Base-by-base conservation (phyloP, 2,888 invertebrate species). In the Dynastes hyllus region DNA sequence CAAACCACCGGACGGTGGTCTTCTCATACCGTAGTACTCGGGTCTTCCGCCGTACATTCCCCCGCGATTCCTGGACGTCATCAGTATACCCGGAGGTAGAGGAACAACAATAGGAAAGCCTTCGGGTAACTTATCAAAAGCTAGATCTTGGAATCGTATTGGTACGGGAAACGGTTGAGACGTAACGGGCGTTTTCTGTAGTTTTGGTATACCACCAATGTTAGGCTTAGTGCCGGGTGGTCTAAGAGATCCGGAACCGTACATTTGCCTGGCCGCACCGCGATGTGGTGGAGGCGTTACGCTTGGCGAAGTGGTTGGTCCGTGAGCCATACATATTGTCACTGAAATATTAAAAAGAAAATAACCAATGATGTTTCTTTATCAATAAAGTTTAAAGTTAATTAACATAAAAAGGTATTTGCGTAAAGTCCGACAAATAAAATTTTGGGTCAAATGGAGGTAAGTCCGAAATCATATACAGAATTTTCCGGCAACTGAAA, bases 261-360 rank as follows among this genome's bases (percentile, higher is more conserved):
- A 91, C 89, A 92, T 91, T 85, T 92, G 91, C 40, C 92, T 88
- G 81, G 91, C 89, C 84, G 92, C 87, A 85, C 91, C 91, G 51
- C 89, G 91, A 81, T 88, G 89, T 66, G 84, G 84, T 32, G 85
- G 84, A 0, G 91, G 90, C 8, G 87, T 85, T 2, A 82, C 73
- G 27, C 83, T 81, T 45, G 82, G 79, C 11, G 78, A 51, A 5
- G 77, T 77, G n/a, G 80, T 70, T 80, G 80, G 63, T 63, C 65
- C 78, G 51, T 71, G 65, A 61, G 78, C 61, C 51, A 16, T 65
- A 27, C 78, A 71, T 78, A 63, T 51, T 63, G 40, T 51, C 70
- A 51, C 78, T 78, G 61, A 29, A 71, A 69, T 6, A 45, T 13
- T 1, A 45, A 11, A 2, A 45, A 45, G 45, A 45, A 11, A 45